Base-by-base conservation (phyloP, 2,113 vertebrate species). In the Xiphophorus couchianus region DNA sequence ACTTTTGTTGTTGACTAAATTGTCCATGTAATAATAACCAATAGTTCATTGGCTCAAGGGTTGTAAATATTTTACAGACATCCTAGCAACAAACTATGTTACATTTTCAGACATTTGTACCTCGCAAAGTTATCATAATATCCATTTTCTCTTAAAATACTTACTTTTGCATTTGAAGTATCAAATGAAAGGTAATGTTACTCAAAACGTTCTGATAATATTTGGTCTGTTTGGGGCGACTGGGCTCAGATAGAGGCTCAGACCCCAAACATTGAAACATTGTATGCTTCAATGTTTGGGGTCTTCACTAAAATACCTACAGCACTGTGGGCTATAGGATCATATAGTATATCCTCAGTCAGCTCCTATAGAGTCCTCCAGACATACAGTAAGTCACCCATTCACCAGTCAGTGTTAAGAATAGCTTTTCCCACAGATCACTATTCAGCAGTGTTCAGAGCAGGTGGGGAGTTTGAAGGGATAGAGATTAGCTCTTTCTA, bases 401-500 rank as follows among this genome's bases (percentile, higher is more conserved):
- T 87, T 90, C 86, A 73, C 86, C 84, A 89, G 83, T 81, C 89
- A 82, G 66, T 22, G 73, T 88, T 88, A 90, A 89, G 86, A 90
- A 89, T 85, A 85, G 86, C 88, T 83, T 63, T 84, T 84, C 80
- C 89, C 84, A 60, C 72, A 83, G 80, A 85, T 82, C 69, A 12
- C 87, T 88, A 89, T 90, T 90, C 89, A 92, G 88, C 88, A 84
- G 48, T 88, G 85, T 80, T 90, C 84, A 80, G 84, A 88, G 88
- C 92, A 90, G 92, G 88, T 89, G 84, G 86, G 73, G 86, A 85
- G 78, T 89, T 90, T 88, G 80, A 87, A 85, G 78, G 83, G 80
- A 89, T 89, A 83, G 75, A 91, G 87, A 92, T 92, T 91, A 90
- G 83, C 83, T 86, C 80, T 91, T 91, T 90, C 90, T 86, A 79